phyloP scores from a whole-genome alignment of 2,113 vertebrate genomes.

The Esox niger region DNA sequence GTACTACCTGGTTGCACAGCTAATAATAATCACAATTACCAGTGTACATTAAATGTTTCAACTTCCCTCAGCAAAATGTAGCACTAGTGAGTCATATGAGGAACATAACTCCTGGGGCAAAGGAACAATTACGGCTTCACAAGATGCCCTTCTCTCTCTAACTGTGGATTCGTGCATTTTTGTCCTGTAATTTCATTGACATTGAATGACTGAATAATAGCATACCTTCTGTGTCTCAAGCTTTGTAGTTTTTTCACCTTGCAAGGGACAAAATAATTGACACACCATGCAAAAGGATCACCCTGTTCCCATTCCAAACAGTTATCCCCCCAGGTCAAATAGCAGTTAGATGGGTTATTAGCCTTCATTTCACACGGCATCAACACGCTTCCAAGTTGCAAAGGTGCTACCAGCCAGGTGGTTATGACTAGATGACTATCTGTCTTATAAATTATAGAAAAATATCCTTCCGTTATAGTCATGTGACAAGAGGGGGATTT shows the following conservation, averaged over 20 bases:
- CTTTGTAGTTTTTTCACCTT: constrained; percentile 28
- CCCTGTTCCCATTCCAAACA: constrained; percentile 36
- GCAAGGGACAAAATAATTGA: constrained; percentile 31
- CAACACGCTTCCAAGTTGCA: not conserved
- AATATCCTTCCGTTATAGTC: too few relatives aligned
- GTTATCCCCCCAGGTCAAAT: constrained; percentile 32
- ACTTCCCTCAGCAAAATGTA: not conserved
- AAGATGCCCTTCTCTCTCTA: constrained; percentile 1
- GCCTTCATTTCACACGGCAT: not conserved
- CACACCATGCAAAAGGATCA: constrained; percentile 26
- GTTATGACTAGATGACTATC: too few relatives aligned
- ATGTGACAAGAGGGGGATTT: not conserved
- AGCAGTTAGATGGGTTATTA: constrained; percentile 22
- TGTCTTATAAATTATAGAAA: too few relatives aligned
- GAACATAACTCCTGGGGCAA: constrained; percentile 9
- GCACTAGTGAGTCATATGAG: not conserved
- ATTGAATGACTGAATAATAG: constrained; percentile 26
- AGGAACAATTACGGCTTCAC: constrained; percentile 2
- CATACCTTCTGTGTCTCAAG: constrained; percentile 12
- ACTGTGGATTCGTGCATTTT: constrained; percentile 3
- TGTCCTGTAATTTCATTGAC: constrained; percentile 28
- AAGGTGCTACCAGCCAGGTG: too few relatives aligned
- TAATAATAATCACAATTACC: constrained; percentile 42
- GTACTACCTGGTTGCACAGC: not conserved
- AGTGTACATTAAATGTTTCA: constrained; percentile 15